A percentile compares a stretch with the other conserved stretches of the same genome.
These are phyloP conservation scores for Schizaphis graminum DNA, from an alignment of 2,888 invertebrate genomes.

Conservation along the genomic window DNA sequence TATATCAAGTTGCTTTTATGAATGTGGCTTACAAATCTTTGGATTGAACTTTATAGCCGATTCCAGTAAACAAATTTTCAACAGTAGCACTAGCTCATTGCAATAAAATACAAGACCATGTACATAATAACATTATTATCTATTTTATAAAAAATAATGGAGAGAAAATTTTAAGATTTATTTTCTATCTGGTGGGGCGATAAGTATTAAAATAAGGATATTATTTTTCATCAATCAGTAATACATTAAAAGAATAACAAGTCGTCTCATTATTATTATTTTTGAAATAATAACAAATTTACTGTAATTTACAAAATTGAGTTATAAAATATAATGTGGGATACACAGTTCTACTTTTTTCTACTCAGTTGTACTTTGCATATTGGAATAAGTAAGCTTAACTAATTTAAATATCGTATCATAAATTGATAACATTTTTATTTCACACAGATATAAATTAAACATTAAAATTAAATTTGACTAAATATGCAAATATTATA, in stretches of 20 bases:
- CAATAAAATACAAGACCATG: neutral
- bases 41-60: neutral
- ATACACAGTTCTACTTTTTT: too few species aligned
- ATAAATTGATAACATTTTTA: neutral
- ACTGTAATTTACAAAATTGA: neutral
- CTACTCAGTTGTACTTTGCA: too few species aligned
- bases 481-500: neutral
- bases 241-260: neutral
- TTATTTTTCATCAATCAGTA: too few species aligned
- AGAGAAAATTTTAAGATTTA: too few species aligned
- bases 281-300: neutral
- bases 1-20: neutral
- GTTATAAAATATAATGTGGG: neutral
- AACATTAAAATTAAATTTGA: neutral
- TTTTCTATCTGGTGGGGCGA: too few species aligned
- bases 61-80: neutral
- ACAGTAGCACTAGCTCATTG: neutral
- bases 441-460: neutral
- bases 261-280: neutral
- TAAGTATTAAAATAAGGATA: too few species aligned
- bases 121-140: neutral
- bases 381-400: too few species aligned
- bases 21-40: neutral
- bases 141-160: neutral
- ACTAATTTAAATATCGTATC: neutral